Conservation (phyloP, 2,113 vertebrate genomes). For the Rafetus swinhoei region DNA sequence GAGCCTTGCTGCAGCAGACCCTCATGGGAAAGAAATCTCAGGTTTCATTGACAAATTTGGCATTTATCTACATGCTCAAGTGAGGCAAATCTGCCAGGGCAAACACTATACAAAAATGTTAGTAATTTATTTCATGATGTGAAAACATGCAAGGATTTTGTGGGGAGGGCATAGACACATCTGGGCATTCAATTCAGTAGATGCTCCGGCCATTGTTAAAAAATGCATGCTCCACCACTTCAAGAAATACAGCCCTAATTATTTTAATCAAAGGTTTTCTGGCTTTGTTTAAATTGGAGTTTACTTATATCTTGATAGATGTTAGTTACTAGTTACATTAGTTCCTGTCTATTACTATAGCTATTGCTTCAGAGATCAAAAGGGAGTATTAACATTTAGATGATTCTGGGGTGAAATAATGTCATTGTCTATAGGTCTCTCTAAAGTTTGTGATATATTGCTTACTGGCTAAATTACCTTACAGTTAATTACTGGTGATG, state of each 20-base stretch:
- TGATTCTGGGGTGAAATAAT: too few species aligned
- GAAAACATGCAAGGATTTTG: background rate
- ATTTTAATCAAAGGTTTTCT: constrained; percentile 36
- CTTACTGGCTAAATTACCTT: too few species aligned
- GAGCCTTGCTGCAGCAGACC: background rate
- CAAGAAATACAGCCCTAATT: constrained; percentile 35
- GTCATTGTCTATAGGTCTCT: too few species aligned
- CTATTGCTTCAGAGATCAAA: too few species aligned
- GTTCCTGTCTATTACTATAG: too few species aligned
- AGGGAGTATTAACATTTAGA: too few species aligned
- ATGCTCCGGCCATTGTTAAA: background rate
- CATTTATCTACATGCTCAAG: background rate
- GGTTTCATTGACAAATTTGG: background rate
- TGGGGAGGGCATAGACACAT: background rate
- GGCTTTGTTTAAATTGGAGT: constrained; percentile 1
- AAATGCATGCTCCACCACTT: constrained; percentile 5
- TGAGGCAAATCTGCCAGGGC: background rate
- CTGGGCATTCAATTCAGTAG: background rate
- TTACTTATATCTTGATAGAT: background rate
- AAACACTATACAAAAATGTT: background rate
- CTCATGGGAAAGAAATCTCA: background rate
- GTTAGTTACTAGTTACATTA: too few species aligned
- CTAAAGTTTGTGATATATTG: too few species aligned
- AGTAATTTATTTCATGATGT: background rate
- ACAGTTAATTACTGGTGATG: too few species aligned